Evolutionary conservation across 2,888 invertebrate genomes (phyloP), one percentile per base, ranked within the genome.

Genomic region (Drosophila testacea): DNA sequence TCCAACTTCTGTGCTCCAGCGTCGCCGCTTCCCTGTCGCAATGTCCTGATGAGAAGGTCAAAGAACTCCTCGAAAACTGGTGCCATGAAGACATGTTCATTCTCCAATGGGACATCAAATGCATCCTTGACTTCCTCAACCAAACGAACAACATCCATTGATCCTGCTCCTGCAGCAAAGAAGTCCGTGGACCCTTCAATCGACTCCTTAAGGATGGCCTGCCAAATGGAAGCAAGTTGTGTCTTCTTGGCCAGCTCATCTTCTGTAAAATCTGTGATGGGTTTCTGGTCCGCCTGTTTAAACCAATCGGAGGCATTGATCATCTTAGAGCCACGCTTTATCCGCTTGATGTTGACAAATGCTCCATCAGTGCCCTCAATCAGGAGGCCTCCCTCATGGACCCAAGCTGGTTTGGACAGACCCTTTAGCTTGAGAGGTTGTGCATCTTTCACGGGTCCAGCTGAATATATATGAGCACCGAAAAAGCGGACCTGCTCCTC

Each of bases 131-230:
- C 94, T 93, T 99, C 98, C 93, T 99, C 99, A 0, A 99, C 96
- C 55, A 99, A 69, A 10, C 93, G 91, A 0, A 98, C 98, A 2
- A 99, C 98, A 92, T 99, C 99, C 98, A 99, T 99, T 6, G 98
- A 98, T 0, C 98, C 97, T n/a, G 97, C 99, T 10, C 99, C 99
- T n/a, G 95, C 95, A 1, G 95, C 95, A 92, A 99, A 99, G 93
- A 99, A 99, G 90, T 99, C 98, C 0, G 97, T 97, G 3, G 95
- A 95, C 7, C 95, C 94, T 9, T 96, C 95, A 6, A 96, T 94
- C 3, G 96, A 95, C 0, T 94, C 93, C 81, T 96, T 96, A 0
- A 99, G 93, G 81, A 99, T 98, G 0, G 96, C 95, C 71, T 95
- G 94, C 99, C 99, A 99, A 56, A 98, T 95, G 10, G 93, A 93